These are phyloP conservation scores for Crypturellus undulatus DNA, from an alignment of 2,113 vertebrate species.

Conservation along the genomic window DNA sequence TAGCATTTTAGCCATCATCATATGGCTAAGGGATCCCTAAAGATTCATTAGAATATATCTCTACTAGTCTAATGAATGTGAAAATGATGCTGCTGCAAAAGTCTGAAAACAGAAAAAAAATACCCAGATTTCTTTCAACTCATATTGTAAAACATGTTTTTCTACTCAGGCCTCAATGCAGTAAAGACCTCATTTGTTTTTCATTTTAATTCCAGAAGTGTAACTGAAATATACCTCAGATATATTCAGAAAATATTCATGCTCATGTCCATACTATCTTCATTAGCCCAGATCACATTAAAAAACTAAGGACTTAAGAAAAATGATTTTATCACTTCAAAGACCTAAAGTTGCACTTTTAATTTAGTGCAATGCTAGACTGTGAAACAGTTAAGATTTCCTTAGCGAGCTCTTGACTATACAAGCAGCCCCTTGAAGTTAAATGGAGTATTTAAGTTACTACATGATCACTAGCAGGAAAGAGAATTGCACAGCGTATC, in stretches of 20 bases:
- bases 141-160: not conserved
- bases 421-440: not conserved
- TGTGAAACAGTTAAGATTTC: accelerated
- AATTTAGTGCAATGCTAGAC: not conserved
- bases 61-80: not conserved
- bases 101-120: not conserved
- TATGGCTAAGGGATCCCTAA: not conserved
- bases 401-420: not conserved
- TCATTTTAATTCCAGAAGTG: not conserved
- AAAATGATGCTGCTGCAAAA: not conserved
- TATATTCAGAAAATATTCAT: not conserved
- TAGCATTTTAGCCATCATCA: not conserved
- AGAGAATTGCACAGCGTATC: not conserved
- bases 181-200: not conserved
- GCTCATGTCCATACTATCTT: not conserved
- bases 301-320: not conserved
- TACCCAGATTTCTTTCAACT: not conserved
- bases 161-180: not conserved
- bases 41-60: not conserved
- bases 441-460: not conserved
- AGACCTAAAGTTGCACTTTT: not conserved
- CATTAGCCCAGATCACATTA: not conserved
- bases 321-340: not conserved
- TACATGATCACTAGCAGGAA: not conserved
- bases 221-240: not conserved